Base-by-base conservation (phyloP, 2,113 vertebrate species). In the Syngnathus scovelli region DNA sequence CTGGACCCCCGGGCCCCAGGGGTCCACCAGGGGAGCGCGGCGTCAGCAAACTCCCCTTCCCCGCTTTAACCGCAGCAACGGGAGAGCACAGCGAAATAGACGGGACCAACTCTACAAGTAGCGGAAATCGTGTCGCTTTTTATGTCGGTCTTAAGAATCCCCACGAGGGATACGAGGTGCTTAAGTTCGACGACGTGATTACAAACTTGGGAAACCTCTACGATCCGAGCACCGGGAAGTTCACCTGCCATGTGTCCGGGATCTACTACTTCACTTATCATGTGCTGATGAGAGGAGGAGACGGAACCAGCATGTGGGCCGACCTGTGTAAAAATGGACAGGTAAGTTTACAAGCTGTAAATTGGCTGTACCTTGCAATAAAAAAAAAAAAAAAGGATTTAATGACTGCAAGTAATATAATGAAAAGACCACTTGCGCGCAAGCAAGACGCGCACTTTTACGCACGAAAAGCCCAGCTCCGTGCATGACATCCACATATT, bases 111-210 rank as follows among this genome's bases (percentile, higher is more conserved):
- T 85, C 91, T 3, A 88, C 93, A 56, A 74, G 78, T 61, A 83
- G 68, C 64, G 88, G 87, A 7, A 90, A 88, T 62, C 91, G 91
- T 86, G 93, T 95, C 79, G 94, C 94, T 1, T 96, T 96, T 82
- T 96, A 95, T 74, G 95, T 95, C 46, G 95, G 94, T 36, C 90
- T 96, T 58, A 96, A 95, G 87, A 95, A 94, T 66, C 95, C 94
- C 0, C 91, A 92, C 21, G 91, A 92, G 73, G 91, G 91, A 15
- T 92, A 92, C 11, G 91, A 92, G 78, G 90, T 92, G 69, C 76
- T 92, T 2, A 90, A 85, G 79, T 92, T 92, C 52, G 91, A 92
- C 80, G 91, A 92, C 77, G 90, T 92, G 63, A 90, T 92, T 19
- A 92, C 91, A 51, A 92, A 92, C 85, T 72, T 91, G 77, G 91